These are phyloP conservation scores for Canis aureus DNA, from an alignment of 2,113 vertebrate genomes.

Conservation along the genomic window DNA sequence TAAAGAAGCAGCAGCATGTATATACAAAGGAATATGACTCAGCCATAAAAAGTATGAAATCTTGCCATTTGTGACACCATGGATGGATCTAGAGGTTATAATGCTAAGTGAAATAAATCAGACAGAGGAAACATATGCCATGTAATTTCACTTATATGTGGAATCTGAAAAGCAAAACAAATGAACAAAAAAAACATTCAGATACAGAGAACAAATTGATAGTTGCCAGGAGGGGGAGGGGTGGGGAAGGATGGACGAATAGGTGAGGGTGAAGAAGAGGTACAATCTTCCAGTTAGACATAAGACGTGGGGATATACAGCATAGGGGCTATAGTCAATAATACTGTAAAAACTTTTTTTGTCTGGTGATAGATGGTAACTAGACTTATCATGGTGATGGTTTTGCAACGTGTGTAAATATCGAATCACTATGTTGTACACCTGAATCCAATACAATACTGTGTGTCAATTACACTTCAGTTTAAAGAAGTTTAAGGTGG, in stretches of 20 bases:
- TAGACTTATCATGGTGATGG: background rate
- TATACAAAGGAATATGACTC: background rate
- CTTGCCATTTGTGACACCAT: background rate
- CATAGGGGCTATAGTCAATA: background rate
- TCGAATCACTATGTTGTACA: background rate
- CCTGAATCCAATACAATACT: background rate
- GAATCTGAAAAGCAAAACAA: background rate
- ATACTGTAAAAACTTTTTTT: background rate
- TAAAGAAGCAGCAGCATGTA: background rate
- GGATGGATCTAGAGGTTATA: background rate
- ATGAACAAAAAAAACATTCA: background rate
- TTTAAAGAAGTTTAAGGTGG: background rate
- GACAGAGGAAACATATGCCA: background rate
- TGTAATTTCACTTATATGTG: background rate
- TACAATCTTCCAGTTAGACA: background rate
- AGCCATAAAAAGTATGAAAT: background rate
- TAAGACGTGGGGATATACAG: background rate
- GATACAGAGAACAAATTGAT: background rate
- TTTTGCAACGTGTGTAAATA: background rate
- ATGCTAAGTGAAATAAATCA: background rate
- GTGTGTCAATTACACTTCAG: background rate
- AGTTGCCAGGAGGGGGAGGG: background rate
- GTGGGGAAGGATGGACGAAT: background rate
- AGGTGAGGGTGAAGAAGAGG: background rate
- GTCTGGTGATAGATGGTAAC: background rate